Evolutionary conservation across 2,797 vertebrate species (phyloP).

Genomic region (Poeciliopsis turneri): DNA sequence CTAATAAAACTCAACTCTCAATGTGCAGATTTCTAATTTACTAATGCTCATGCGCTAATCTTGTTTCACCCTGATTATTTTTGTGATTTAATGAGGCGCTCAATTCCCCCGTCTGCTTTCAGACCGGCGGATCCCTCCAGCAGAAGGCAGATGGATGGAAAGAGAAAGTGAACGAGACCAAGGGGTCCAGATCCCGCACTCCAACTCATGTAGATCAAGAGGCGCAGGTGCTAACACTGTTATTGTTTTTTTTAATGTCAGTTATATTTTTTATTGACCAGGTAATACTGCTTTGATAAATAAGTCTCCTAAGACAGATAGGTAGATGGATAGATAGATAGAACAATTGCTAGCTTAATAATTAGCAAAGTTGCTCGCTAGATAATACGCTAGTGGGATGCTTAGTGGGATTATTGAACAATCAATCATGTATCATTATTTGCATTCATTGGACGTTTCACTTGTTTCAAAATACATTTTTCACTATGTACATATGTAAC

Average conservation of each 20-base stretch:
- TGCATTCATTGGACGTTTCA: no score
- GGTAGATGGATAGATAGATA: neutral
- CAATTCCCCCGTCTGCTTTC: constrained; percentile 38
- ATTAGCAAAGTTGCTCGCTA: no score
- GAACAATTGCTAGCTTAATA: neutral
- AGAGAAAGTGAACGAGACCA: constrained; percentile 80
- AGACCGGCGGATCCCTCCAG: constrained; percentile 80
- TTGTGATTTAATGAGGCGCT: constrained; percentile 29
- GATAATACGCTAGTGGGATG: no score
- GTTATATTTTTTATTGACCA: neutral
- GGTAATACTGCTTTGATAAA: neutral
- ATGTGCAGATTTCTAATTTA: constrained; percentile 1
- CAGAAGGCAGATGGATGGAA: constrained; percentile 83
- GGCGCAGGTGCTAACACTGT: constrained; percentile 52
- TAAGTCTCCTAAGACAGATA: neutral
- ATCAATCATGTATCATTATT: no score
- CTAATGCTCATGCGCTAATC: constrained; percentile 7
- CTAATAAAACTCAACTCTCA: constrained; percentile 7
- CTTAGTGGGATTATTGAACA: no score
- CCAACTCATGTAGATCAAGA: constrained; percentile 76
- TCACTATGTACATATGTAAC: no score
- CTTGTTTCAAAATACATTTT: no score
- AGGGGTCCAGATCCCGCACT: constrained; percentile 73
- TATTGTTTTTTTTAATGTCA: neutral
- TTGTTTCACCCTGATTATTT: constrained; percentile 18